Base-by-base conservation (phyloP, 2,113 vertebrate species). In the Empidonax alnorum region DNA sequence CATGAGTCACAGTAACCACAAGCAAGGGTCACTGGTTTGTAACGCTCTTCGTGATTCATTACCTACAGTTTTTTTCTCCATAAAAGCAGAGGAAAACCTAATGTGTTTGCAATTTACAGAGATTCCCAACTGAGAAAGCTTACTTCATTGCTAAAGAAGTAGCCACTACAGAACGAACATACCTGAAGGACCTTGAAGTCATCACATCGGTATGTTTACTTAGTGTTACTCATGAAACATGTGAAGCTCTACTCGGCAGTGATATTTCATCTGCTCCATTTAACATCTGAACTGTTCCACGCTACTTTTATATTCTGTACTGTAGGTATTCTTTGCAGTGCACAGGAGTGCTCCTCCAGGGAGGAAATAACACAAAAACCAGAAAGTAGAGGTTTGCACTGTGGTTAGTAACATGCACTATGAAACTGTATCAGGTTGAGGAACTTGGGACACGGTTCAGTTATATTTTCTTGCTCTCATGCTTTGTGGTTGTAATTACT, bases 141-240 rank as follows among this genome's bases (percentile, higher is more conserved):
- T 99, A 99, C 96, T 99, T 99, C 97, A 99, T 99, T 25, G 98
- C 99, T 92, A 99, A 99, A 95, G 99, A 99, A 96, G 98, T 98
- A 68, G 98, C 99, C 0, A 99, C 99, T 74, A 99, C 99, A 2
- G 99, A 99, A 81, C 97, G 99, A 79, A 99, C 99, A 0, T 99
- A 99, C 94, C 95, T 99, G 97, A 99, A 99, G 98, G 99, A 99
- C 89, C 98, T 99, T 46, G 99, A 99, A 97, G 99, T 99, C 97
- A 98, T 99, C 97, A 99, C 99, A 10, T 98, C 98, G 98, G 99
- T 99, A 98, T 95, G 97, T 96, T 89, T 56, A 8, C 81, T 71
- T 47, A n/a, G 31, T 23, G 0, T 85, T 83, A 37, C 78, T 69
- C 71, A 56, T 28, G 15, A 44, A 63, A 27, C 47, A 35, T 2